Conservation (phyloP, 2,113 vertebrate species). For the zebrafish (Danio rerio) region GRCz12tu NC_133181.1:27660501-27661000, state of each 20-base stretch:
- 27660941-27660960: background rate
- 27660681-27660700: constrained; percentile 27
- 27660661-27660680: constrained; percentile 10
- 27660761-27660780: background rate
- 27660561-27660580: background rate
- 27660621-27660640: constrained; percentile 25
- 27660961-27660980: background rate
- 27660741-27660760: constrained; percentile 9
- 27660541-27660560: background rate
- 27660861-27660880: background rate
- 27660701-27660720: constrained; percentile 11
- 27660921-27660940: background rate
- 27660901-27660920: constrained; percentile 26
- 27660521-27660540: background rate
- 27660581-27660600: background rate
- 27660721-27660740: background rate
- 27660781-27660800: constrained; percentile 8
- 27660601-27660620: background rate
- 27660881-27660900: constrained; percentile 16
- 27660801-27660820: constrained; percentile 1
- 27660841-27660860: constrained; percentile 4
- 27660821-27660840: background rate
- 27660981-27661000: background rate
- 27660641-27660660: constrained; percentile 33
- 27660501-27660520: background rate